Percentiles rank a stretch among this genome's conserved stretches.
These are phyloP conservation scores for Hippoglossus stenolepis DNA, from an alignment of 2,113 vertebrate species.

Conservation along the genomic window DNA sequence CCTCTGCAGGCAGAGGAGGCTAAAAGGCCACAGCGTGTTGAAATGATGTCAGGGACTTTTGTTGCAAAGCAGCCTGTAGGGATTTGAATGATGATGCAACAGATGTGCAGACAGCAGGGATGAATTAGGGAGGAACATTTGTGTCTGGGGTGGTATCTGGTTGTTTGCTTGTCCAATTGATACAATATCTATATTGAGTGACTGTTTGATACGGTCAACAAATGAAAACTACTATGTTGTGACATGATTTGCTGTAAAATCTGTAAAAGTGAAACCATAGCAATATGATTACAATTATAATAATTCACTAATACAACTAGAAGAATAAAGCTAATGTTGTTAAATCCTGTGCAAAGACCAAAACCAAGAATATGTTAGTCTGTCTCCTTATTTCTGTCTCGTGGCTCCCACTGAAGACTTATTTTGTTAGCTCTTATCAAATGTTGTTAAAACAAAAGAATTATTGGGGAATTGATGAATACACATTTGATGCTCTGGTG, in stretches of 20 bases:
- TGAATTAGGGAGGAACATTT: conserved; percentile 40
- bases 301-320: too few species aligned
- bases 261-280: not conserved
- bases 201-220: not conserved
- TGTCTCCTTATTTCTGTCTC: too few species aligned
- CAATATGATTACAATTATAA: not conserved
- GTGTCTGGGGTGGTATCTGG: not conserved
- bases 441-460: not conserved
- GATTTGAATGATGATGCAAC: conserved; percentile 50
- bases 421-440: too few species aligned
- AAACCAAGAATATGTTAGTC: too few species aligned
- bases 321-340: too few species aligned
- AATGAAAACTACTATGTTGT: not conserved
- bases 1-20: conserved; percentile 23
- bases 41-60: conserved; percentile 52
- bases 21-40: conserved; percentile 13
- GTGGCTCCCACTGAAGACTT: not conserved
- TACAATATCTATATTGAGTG: not conserved
- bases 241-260: not conserved
- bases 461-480: not conserved
- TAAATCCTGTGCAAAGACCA: too few species aligned
- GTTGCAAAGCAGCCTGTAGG: conserved; percentile 42
- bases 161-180: not conserved
- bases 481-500: conserved; percentile 3
- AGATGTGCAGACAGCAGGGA: conserved; percentile 64